Base-by-base conservation (phyloP, 2,113 vertebrate genomes). In the Orthonyx spaldingii region DNA sequence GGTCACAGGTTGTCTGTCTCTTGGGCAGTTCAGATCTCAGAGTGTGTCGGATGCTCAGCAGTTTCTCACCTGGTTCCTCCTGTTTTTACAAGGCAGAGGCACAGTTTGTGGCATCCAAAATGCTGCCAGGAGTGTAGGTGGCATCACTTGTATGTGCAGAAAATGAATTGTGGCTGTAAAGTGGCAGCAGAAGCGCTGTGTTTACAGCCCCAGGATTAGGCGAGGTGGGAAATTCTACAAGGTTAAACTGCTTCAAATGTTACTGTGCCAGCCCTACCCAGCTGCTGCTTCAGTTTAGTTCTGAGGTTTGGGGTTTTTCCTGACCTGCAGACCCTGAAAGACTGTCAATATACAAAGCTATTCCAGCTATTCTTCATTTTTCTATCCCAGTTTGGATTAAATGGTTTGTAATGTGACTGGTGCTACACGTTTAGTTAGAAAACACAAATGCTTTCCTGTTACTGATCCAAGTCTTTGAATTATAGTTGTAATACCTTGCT, bases 171-270 rank as follows among this genome's bases (percentile, higher is more conserved):
- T 46, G 55, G n/a, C 64, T 52, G 60, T 46, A 39, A 63, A 71
- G 56, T 0, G 0, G 16, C 35, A 46, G 66, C 82, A 55, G 65
- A 22, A 88, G 27, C 0, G 0, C 21, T 0, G 1, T 12, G 18
- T 59, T 49, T 30, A 8, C n/a, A 74, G 49, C 66, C 13, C 17
- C 41, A 24, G 78, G 39, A 13, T 47, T 32, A 46, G 85, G 41
- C 6, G 22, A 52, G 41, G 26, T 39, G 35, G 33, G 55, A 13
- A 60, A 8, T 11, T 63, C 32, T 49, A 49, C 46, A 13, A 20
- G 10, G 11, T 63, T 79, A 10, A 44, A 3, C 27, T 76, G 69
- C 60, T 81, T 19, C 15, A 3, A 42, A 4, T 26, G 13, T 85
- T 49, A 4, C 39, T 50, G 18, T 72, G 86, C 28, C 22, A 49